Evolutionary conservation across 2,797 vertebrate species (phyloP).

Genomic region (Rhynchotus rufescens): DNA sequence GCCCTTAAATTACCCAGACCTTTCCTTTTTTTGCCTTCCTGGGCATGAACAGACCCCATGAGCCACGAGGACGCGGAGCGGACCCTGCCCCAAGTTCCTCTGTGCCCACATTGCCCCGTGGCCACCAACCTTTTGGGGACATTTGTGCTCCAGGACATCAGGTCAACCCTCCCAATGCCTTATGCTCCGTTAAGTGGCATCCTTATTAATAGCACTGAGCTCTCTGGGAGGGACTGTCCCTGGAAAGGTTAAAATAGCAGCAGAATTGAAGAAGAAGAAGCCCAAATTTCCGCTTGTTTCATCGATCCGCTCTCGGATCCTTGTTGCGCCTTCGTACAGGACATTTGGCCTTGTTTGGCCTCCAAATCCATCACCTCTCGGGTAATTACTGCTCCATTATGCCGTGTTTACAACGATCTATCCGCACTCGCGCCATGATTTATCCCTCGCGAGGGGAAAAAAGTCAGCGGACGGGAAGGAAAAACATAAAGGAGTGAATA

Average conservation of each 20-base stretch:
- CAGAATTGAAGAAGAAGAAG: neutral
- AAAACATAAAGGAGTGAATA: neutral
- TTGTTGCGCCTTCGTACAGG: neutral
- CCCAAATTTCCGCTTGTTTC: neutral
- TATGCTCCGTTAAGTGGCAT: neutral
- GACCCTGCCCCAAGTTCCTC: neutral
- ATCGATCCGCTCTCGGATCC: conserved; percentile 38
- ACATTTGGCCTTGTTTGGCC: conserved; percentile 28
- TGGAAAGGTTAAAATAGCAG: conserved; percentile 16
- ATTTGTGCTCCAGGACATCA: too few relatives aligned
- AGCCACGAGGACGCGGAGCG: neutral
- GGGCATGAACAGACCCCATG: neutral
- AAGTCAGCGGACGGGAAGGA: neutral
- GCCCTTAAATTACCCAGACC: neutral
- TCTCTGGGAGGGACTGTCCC: neutral
- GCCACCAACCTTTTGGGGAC: neutral
- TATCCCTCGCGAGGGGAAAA: neutral
- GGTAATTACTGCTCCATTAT: conserved; percentile 76
- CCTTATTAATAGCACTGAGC: neutral
- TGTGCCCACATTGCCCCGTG: neutral
- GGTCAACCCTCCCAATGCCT: too few relatives aligned
- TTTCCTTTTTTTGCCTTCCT: neutral
- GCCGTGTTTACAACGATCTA: conserved; percentile 53
- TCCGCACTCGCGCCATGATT: conserved; percentile 59
- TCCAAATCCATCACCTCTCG: conserved; percentile 65